Evolutionary conservation across 2,888 invertebrate genomes (phyloP).

Genomic region (Nebria brevicollis): DNA sequence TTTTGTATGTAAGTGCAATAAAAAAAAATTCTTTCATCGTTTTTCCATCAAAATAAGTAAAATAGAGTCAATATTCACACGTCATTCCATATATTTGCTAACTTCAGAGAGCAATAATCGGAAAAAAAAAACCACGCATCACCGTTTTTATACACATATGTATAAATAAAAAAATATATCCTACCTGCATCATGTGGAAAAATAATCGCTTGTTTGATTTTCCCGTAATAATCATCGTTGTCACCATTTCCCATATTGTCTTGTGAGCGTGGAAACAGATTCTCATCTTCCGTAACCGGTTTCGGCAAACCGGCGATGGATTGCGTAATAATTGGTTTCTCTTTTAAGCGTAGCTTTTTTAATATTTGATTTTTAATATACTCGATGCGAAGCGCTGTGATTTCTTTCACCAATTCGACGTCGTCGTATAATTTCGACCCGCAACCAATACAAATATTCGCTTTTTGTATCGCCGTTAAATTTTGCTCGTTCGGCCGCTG

Average conservation of each 20-base stretch:
- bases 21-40: too few species aligned
- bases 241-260: constrained; percentile 67
- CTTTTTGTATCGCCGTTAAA: neutral
- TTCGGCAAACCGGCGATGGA: constrained; percentile 74
- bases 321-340: constrained; percentile 75
- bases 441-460: constrained; percentile 38
- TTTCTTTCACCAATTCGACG: constrained; percentile 48
- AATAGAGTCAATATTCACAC: too few species aligned
- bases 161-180: neutral
- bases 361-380: constrained; percentile 87
- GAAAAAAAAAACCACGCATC: too few species aligned
- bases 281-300: constrained; percentile 80
- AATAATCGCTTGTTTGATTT: constrained; percentile 85
- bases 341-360: constrained; percentile 80
- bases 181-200: constrained; percentile 79
- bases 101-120: too few species aligned
- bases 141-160: neutral
- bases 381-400: constrained; percentile 78
- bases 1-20: too few species aligned
- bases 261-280: constrained; percentile 65
- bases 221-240: constrained; percentile 83
- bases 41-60: too few species aligned
- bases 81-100: too few species aligned
- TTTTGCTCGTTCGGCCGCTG: neutral
- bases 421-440: constrained; percentile 39